Evolutionary conservation across 1,140 invertebrate species (phyloP).

Genomic region (Galleria mellonella): DNA sequence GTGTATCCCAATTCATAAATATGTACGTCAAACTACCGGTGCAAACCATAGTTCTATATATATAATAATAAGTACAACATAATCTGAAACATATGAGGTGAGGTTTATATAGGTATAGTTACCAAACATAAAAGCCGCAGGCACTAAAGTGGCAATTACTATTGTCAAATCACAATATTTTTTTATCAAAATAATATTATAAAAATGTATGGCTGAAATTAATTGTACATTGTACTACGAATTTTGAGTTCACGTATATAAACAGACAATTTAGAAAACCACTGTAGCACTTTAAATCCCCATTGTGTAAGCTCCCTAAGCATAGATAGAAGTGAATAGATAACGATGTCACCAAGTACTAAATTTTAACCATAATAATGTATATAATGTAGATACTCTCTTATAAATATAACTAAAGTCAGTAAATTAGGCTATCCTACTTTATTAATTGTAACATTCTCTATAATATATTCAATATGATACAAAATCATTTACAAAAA

Average conservation of each 20-base stretch:
- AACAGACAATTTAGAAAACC: constrained; percentile 8
- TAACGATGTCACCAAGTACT: background rate
- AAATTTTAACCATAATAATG: no score
- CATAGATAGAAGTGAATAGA: constrained; percentile 13
- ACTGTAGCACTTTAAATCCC: constrained; percentile 26
- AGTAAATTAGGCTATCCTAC: constrained; percentile 42
- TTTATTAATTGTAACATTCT: background rate
- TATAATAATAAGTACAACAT: background rate
- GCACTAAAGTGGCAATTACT: constrained; percentile 20
- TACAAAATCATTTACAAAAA: no score
- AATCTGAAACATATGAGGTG: constrained; percentile 4
- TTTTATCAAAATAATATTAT: no score
- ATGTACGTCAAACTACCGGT: constrained; percentile 40
- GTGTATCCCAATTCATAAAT: constrained; percentile 58
- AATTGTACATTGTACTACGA: no score
- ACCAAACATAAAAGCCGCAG: constrained; percentile 5
- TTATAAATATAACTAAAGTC: constrained; percentile 17
- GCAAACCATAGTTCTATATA: constrained; percentile 28
- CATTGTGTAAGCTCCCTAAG: constrained; percentile 31
- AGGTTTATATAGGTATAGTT: background rate
- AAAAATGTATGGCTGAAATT: no score
- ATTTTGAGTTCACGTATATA: no score
- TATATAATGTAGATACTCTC: no score
- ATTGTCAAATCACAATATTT: no score
- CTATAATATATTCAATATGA: no score